Base-by-base conservation (phyloP, 2,797 vertebrate species). In the Hipposideros larvatus region DNA sequence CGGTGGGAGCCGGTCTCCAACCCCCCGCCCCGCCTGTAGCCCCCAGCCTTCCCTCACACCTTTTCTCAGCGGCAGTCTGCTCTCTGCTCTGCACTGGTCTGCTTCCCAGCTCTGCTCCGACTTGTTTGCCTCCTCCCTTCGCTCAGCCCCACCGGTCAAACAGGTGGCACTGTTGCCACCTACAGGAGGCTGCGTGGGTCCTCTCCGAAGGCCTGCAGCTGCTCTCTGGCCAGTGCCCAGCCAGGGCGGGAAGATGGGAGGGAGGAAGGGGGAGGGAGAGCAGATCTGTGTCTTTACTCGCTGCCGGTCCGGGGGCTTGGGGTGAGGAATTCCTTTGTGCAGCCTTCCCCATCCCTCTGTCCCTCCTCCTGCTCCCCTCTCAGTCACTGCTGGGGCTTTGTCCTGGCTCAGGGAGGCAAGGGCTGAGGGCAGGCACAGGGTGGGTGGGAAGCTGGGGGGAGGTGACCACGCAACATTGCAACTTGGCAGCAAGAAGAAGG, bases 141-240 rank as follows among this genome's bases (percentile, higher is more conserved):
- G 79, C 63, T 97, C 96, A 74, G 90, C 89, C 83, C 86, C 94
- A 92, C 96, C 3, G 37, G 92, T 95, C 94, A 97, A 96, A 97
- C 97, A 96, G 97, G 97, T 98, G 97, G 90, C 95, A 96, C 90
- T 96, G 94, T 96, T 96, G 97, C 95, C 96, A 96, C 96, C 97
- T 97, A 97, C 90, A 96, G 97, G 97, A 97, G 86, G 87, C 84
- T 88, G 66, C 59, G 65, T 28, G 22, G 91, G 96, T 96, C 94
- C 78, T 86, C 79, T 96, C 61, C 1, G 26, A 65, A 93, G 85
- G 63, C n/a, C 80, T 46, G 53, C 51, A 18, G 79, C 63, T 65
- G 78, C 92, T 95, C 63, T 90, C 41, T 28, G 71, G 90, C 87
- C 66, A 5, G 86, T 80, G 84, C 92, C 84, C 71, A 55, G 74